Evolutionary conservation across 23 tunicate species (phyloP), one percentile per base, ranked within the genome.

Genomic region (Trididemnum nubilum): DNA sequence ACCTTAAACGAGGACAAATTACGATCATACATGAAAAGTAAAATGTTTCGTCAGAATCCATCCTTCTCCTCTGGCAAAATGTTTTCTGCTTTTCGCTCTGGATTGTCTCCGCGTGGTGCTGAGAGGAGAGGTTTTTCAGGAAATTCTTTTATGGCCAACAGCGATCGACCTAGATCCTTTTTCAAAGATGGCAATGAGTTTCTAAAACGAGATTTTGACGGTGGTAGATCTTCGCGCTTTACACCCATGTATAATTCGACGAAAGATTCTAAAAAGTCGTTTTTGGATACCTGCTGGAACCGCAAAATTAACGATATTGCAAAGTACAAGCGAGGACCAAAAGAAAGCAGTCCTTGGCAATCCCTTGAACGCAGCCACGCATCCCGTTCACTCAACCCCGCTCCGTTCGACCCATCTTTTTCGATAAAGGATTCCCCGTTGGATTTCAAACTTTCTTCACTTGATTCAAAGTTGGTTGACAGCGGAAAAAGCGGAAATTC

Each of bases 231-330:
- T 61, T 24, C 67, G 67, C 67, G 26, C 3, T 12, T 21, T 24
- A 12, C 67, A 21, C 26, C 67, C 3, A 4, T 24, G 18, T 61
- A 12, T 24, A 61, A 24, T 44, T 44, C 54, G 3, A n/a, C 28
- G 29, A 61, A 24, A 24, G 67, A 61, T 61, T 26, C 26, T 3
- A 37, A 2, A 77, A 77, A 31, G 31, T 83, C 87, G 33, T 83
- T 83, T 83, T 34, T 83, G 4, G 87, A 83, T 72, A 37, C 54
- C 26, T 83, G 87, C 27, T 83, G 87, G 87, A 73, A 23, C 5
- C 27, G 36, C 1, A 83, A 83, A 73, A 83, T 83, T 70, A 83
- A 83, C 34, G n/a, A 77, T 22, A 26, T 51, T 77, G 18, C 81
- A 31, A 59, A 40, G 12, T 9, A 39, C 38, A n/a, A 21, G 9